Conservation (phyloP, 2,113 vertebrate genomes). For the Mustelus asterias region DNA sequence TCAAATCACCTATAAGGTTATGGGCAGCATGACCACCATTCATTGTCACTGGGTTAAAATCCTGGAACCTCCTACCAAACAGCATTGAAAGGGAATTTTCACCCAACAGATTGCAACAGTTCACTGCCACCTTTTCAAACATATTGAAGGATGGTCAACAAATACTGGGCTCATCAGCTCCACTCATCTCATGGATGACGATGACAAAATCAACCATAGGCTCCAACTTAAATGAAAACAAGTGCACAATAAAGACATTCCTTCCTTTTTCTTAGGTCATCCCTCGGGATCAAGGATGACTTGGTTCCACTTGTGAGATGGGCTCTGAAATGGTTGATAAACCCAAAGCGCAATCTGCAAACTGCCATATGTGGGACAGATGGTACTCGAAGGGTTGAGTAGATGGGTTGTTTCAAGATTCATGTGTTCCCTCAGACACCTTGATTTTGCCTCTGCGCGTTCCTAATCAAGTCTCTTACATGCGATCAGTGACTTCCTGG, state of each 20-base stretch:
- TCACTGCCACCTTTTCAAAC: neutral
- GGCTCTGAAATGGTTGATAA: neutral
- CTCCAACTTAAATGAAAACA: neutral
- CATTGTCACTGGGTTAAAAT: neutral
- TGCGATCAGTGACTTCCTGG: neutral
- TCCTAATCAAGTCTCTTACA: neutral
- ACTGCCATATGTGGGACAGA: neutral
- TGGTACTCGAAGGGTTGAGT: neutral
- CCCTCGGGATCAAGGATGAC: neutral
- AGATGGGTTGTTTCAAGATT: neutral
- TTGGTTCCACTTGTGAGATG: neutral
- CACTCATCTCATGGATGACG: neutral
- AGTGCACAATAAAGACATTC: neutral
- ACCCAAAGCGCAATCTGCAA: neutral
- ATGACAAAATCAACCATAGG: neutral
- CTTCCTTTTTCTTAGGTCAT: neutral
- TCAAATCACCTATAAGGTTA: neutral
- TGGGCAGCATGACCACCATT: neutral
- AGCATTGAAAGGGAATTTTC: neutral
- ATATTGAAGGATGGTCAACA: neutral
- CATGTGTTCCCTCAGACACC: neutral
- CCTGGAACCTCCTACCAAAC: neutral
- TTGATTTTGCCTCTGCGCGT: neutral
- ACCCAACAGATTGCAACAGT: neutral
- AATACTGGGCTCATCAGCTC: neutral